Percentiles rank a stretch among this genome's conserved stretches.
phyloP scores from a whole-genome alignment of 2,888 invertebrate species.

The Anthrax anthrax region DNA sequence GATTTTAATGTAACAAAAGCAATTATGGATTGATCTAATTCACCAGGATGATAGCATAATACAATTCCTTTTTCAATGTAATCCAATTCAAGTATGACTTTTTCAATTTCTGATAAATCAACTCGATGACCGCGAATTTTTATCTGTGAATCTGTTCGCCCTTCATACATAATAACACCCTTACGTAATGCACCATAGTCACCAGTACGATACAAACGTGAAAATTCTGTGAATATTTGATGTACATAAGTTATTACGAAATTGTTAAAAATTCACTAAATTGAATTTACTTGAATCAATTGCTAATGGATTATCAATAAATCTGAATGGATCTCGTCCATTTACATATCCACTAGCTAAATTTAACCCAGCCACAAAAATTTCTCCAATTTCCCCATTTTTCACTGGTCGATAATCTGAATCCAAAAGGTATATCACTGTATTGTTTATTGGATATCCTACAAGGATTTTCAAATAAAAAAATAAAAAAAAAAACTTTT shows the following conservation, averaged over 20 bases:
- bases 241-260: not conserved
- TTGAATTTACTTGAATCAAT: constrained; percentile 40
- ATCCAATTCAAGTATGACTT: constrained; percentile 46
- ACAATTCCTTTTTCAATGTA: constrained; percentile 64
- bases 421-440: constrained; percentile 65
- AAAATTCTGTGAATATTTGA: constrained; percentile 41
- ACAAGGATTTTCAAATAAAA: no score
- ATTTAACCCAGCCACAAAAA: constrained; percentile 68
- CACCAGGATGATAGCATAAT: constrained; percentile 62
- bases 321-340: constrained; percentile 56
- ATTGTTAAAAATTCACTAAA: not conserved
- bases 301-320: constrained; percentile 60
- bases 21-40: constrained; percentile 54
- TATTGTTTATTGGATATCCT: constrained; percentile 69
- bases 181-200: constrained; percentile 64
- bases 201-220: constrained; percentile 67
- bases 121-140: constrained; percentile 80
- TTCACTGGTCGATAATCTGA: constrained; percentile 55
- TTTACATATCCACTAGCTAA: constrained; percentile 70
- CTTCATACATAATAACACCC: constrained; percentile 58
- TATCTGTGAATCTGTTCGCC: constrained; percentile 71
- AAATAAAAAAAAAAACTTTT: not conserved
- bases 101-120: constrained; percentile 71
- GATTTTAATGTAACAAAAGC: constrained; percentile 47
- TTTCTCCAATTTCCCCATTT: constrained; percentile 61